Evolutionary conservation across 1,140 invertebrate species (phyloP).

Genomic region (Amphibalanus amphitrite): DNA sequence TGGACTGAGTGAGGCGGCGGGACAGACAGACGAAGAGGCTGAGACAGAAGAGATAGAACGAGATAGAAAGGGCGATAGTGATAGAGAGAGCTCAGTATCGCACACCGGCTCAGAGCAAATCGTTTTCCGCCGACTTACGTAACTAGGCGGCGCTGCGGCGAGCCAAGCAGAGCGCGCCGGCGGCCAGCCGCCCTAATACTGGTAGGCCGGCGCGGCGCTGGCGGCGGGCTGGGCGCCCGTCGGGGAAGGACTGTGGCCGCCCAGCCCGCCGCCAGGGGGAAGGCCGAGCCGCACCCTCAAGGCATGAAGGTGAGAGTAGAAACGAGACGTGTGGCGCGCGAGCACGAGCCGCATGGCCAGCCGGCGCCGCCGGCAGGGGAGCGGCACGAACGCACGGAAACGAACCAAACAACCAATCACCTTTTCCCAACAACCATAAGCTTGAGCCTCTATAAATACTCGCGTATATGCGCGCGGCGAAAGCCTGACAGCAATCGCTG

Average conservation of each 20-base stretch:
- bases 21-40: no score
- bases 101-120: background rate
- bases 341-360: no score
- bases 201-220: background rate
- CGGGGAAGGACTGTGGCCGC: background rate
- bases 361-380: no score
- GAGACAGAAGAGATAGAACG: background rate
- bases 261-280: background rate
- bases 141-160: no score
- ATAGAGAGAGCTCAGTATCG: background rate
- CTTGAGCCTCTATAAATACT: constrained; percentile 1
- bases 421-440: background rate
- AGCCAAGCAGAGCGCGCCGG: no score
- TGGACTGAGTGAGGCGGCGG: background rate
- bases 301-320: background rate
- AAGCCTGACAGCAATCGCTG: background rate
- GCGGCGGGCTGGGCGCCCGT: no score
- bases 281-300: background rate
- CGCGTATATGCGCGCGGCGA: background rate
- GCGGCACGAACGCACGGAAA: background rate
- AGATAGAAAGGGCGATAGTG: no score
- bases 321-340: background rate
- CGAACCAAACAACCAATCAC: background rate
- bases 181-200: background rate
- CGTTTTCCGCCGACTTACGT: constrained; percentile 1